Evolutionary conservation across 2,888 invertebrate genomes (phyloP).

Genomic region (Sminthurides aquaticus): DNA sequence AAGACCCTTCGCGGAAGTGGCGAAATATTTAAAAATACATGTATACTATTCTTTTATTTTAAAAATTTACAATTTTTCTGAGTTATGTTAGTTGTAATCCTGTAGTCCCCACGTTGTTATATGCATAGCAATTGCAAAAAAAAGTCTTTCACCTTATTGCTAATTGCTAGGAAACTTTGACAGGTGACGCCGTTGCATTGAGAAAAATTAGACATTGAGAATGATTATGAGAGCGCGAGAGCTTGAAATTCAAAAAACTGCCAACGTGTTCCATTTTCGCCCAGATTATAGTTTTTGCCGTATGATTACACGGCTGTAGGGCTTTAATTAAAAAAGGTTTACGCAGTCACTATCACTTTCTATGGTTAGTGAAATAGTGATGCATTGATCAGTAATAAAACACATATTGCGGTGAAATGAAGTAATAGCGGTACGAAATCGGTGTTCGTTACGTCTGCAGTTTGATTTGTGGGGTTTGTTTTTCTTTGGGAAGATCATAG

Average conservation of each 20-base stretch:
- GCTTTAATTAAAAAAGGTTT: background rate
- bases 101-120: too few relatives aligned
- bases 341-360: background rate
- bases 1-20: too few relatives aligned
- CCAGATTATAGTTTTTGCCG: background rate
- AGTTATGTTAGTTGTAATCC: too few relatives aligned
- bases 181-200: too few relatives aligned
- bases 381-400: background rate
- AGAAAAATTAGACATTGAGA: too few relatives aligned
- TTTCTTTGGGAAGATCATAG: too few relatives aligned
- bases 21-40: too few relatives aligned
- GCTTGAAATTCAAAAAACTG: slow-evolving; percentile 10
- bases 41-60: too few relatives aligned
- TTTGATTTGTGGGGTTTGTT: too few relatives aligned
- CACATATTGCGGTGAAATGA: background rate
- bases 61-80: background rate
- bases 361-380: background rate
- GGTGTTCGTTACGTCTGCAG: background rate
- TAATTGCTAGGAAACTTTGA: too few relatives aligned
- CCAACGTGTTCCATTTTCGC: slow-evolving; percentile 14
- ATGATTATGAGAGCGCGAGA: background rate
- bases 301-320: background rate
- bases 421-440: background rate
- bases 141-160: too few relatives aligned
- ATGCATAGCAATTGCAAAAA: too few relatives aligned